These are phyloP conservation scores for Helicolenus hilgendorfi DNA, from an alignment of 2,797 vertebrate genomes.

Conservation along the genomic window DNA sequence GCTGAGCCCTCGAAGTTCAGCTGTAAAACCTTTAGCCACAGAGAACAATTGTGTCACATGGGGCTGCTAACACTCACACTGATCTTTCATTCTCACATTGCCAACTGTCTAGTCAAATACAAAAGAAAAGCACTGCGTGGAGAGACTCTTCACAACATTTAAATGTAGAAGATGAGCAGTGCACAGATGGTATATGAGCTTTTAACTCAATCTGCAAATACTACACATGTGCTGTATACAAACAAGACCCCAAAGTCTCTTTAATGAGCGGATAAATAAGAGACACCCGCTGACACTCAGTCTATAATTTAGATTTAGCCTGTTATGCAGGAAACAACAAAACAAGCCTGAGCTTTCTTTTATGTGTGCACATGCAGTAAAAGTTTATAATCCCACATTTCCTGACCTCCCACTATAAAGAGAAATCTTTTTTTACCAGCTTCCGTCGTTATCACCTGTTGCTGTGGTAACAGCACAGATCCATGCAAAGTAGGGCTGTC, in stretches of 20 bases:
- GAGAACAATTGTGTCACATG: background rate
- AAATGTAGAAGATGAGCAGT: background rate
- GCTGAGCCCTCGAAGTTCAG: background rate
- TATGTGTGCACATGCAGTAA: background rate
- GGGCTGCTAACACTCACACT: slow-evolving; percentile 12
- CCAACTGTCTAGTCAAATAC: slow-evolving; percentile 4
- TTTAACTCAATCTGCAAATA: background rate
- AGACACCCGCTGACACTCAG: background rate
- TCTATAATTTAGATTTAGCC: background rate
- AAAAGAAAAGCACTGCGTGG: background rate
- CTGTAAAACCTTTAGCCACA: slow-evolving; percentile 4
- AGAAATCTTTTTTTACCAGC: background rate
- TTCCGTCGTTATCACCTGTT: background rate
- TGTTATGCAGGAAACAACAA: background rate
- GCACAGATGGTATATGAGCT: background rate
- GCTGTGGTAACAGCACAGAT: background rate
- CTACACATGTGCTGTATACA: background rate
- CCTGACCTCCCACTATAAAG: background rate
- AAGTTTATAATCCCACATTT: background rate
- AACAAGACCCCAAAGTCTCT: background rate
- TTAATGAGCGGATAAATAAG: slow-evolving; percentile 1
- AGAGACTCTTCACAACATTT: background rate
- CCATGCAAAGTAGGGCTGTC: background rate
- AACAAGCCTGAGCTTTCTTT: background rate
- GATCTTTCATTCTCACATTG: slow-evolving; percentile 13